These are phyloP conservation scores for Megaceryle maxima DNA, from an alignment of 2,113 vertebrate species.

Conservation along the genomic window DNA sequence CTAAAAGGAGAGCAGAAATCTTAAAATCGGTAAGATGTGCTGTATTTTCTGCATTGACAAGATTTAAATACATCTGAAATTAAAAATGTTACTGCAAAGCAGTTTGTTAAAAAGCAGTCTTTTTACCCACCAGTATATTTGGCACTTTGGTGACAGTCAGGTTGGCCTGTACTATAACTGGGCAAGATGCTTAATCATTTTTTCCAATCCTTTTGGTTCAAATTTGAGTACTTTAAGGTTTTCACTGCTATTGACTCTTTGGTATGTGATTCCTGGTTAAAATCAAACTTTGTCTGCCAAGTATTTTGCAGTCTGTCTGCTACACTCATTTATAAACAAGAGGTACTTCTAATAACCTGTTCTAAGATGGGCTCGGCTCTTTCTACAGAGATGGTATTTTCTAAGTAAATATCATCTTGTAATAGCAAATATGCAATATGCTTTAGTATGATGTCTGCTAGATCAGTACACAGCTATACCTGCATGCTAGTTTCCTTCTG, in stretches of 20 bases:
- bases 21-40: conserved; percentile 90
- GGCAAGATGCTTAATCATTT: neutral
- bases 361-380: neutral
- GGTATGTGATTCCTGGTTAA: neutral
- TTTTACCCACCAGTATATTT: neutral
- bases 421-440: neutral
- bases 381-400: neutral
- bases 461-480: neutral
- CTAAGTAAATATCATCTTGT: neutral
- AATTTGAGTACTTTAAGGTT: neutral
- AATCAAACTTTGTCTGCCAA: neutral
- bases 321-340: neutral
- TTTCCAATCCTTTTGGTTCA: neutral
- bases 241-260: neutral
- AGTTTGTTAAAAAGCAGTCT: neutral
- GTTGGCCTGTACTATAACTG: neutral
- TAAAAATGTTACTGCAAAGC: neutral
- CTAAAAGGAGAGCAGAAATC: conserved; percentile 96
- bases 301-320: neutral
- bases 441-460: neutral
- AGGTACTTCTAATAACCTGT: neutral
- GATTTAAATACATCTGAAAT: neutral
- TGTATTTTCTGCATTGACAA: neutral
- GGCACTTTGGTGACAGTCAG: neutral
- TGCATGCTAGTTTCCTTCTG: neutral